These are phyloP conservation scores for Pipa parva DNA, from an alignment of 2,113 vertebrate species.

Conservation along the genomic window DNA sequence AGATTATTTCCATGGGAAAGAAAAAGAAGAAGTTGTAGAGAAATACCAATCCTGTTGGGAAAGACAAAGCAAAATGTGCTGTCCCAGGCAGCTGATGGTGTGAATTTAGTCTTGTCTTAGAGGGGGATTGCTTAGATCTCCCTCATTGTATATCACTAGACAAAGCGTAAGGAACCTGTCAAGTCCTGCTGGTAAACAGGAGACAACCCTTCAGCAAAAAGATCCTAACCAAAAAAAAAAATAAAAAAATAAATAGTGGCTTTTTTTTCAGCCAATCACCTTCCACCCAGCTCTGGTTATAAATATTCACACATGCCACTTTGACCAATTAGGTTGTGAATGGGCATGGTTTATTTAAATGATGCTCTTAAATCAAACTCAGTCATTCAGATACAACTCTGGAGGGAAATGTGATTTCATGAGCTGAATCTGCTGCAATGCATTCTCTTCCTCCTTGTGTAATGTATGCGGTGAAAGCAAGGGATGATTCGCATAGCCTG, in stretches of 20 bases:
- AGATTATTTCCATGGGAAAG: not conserved
- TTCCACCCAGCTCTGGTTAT: constrained; percentile 3
- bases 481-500: too few species aligned
- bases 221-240: too few species aligned
- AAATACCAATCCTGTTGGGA: not conserved
- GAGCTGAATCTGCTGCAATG: too few species aligned
- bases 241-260: not conserved
- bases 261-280: constrained; percentile 20
- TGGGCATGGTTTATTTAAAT: constrained; percentile 23
- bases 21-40: too few species aligned
- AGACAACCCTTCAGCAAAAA: constrained; percentile 13
- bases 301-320: constrained; percentile 16
- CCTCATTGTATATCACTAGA: constrained; percentile 32
- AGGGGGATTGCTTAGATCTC: constrained; percentile 23
- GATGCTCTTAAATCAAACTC: constrained; percentile 35
- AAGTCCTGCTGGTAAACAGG: constrained; percentile 5
- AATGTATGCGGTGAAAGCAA: too few species aligned
- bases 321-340: constrained; percentile 16
- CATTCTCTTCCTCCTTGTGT: too few species aligned
- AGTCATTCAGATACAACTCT: constrained; percentile 29
- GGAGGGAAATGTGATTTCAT: not conserved
- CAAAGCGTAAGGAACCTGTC: constrained; percentile 25
- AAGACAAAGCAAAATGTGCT: not conserved
- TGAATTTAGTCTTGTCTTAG: constrained; percentile 11
- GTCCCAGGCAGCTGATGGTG: not conserved